Evolutionary conservation across 2,797 vertebrate genomes (phyloP).

Genomic region (Pseudocheirus occidentalis): DNA sequence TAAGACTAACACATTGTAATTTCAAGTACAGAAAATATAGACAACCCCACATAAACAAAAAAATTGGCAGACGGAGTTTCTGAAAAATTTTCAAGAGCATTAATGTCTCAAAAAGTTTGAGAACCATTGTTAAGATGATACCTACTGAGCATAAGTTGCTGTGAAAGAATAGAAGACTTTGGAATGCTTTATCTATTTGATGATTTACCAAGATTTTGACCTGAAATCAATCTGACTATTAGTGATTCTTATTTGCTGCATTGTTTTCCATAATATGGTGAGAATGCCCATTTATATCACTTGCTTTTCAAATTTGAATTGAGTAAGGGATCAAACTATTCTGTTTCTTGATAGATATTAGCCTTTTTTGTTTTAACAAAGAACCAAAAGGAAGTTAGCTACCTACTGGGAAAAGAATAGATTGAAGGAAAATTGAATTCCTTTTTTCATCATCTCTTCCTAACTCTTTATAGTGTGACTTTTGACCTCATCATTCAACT

Average conservation of each 20-base stretch:
- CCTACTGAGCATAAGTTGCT: neutral
- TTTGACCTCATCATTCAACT: neutral
- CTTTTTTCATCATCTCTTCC: neutral
- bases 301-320: neutral
- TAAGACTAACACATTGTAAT: neutral
- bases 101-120: neutral
- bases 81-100: neutral
- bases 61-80: neutral
- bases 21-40: neutral
- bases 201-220: neutral
- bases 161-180: slow-evolving; percentile 9
- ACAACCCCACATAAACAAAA: neutral
- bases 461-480: neutral
- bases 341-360: slow-evolving; percentile 5
- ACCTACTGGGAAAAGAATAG: neutral
- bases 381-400: neutral
- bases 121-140: neutral
- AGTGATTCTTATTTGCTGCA: neutral
- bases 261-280: neutral
- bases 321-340: neutral
- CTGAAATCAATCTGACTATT: neutral
- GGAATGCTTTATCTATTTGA: neutral
- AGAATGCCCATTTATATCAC: slow-evolving; percentile 8
- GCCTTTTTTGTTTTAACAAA: neutral
- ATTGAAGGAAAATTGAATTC: neutral